Conservation (phyloP, 2,888 invertebrate genomes). For the Epirrita christyi region DNA sequence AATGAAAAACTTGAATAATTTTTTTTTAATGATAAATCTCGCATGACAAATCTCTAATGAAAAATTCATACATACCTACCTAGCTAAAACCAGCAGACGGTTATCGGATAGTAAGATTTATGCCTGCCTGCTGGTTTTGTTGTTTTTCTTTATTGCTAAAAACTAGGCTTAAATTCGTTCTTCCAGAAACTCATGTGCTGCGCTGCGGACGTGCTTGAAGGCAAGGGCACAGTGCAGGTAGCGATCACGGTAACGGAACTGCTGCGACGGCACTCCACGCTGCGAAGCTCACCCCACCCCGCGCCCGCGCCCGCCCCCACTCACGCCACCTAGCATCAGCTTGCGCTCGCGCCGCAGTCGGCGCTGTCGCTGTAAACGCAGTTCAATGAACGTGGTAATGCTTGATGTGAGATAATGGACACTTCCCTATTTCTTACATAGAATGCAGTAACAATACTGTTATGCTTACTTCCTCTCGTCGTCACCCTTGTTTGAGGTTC, state of each 20-base stretch:
- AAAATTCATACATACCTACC: too few relatives aligned
- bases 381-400: too few relatives aligned
- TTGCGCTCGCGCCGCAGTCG: slow-evolving; percentile 71
- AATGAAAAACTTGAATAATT: too few relatives aligned
- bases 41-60: too few relatives aligned
- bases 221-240: slow-evolving; percentile 93
- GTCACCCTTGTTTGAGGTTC: too few relatives aligned
- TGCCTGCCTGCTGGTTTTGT: too few relatives aligned
- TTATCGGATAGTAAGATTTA: too few relatives aligned
- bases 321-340: slow-evolving; percentile 73
- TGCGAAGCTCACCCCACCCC: slow-evolving; percentile 46
- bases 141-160: too few relatives aligned
- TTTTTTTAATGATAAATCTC: too few relatives aligned
- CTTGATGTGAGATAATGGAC: slow-evolving; percentile 18
- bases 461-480: too few relatives aligned
- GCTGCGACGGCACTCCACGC: slow-evolving; percentile 83
- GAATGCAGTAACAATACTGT: too few relatives aligned
- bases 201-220: slow-evolving; percentile 96
- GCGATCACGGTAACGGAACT: slow-evolving; percentile 95
- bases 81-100: too few relatives aligned
- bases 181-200: slow-evolving; percentile 94
- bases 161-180: neutral
- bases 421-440: slow-evolving; percentile 6
- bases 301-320: slow-evolving; percentile 39
- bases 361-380: slow-evolving; percentile 59